Evolutionary conservation across 2,113 vertebrate species (phyloP).

Genomic region (Tonatia bakeri): DNA sequence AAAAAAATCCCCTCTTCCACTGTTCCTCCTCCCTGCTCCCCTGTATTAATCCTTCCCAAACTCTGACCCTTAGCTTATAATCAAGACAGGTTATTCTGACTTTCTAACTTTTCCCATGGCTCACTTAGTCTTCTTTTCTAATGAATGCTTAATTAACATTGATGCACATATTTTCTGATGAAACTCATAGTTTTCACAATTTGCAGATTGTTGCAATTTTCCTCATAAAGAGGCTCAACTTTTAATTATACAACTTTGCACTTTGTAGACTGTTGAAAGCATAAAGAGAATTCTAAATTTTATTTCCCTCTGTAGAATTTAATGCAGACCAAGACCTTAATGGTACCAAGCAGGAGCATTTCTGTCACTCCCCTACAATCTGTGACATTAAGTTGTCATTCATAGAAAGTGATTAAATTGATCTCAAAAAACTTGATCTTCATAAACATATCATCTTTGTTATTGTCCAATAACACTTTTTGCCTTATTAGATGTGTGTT

Average conservation of each 20-base stretch:
- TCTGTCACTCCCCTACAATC: not conserved
- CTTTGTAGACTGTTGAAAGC: not conserved
- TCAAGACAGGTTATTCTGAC: conserved; percentile 61
- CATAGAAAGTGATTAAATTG: not conserved
- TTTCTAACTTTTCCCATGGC: conserved; percentile 18
- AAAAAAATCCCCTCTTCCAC: not conserved
- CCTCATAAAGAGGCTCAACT: not conserved
- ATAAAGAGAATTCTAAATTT: not conserved
- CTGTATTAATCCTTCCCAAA: not conserved
- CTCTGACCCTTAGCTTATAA: conserved; percentile 35
- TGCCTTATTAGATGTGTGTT: not conserved
- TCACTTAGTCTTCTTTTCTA: conserved; percentile 50
- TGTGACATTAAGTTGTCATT: conserved; percentile 8
- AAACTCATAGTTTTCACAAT: conserved; percentile 45
- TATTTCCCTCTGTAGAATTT: not conserved
- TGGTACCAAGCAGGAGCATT: not conserved
- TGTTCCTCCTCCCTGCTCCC: not conserved
- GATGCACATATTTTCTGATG: conserved; percentile 39
- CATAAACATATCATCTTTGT: not conserved
- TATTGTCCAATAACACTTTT: not conserved
- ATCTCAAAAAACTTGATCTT: not conserved
- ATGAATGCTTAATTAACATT: conserved; percentile 70
- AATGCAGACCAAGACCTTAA: not conserved
- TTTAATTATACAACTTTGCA: conserved; percentile 11
- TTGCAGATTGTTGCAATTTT: not conserved